Evolutionary conservation across 1,140 invertebrate species (phyloP).

Genomic region (Diachasmimorpha longicaudata): DNA sequence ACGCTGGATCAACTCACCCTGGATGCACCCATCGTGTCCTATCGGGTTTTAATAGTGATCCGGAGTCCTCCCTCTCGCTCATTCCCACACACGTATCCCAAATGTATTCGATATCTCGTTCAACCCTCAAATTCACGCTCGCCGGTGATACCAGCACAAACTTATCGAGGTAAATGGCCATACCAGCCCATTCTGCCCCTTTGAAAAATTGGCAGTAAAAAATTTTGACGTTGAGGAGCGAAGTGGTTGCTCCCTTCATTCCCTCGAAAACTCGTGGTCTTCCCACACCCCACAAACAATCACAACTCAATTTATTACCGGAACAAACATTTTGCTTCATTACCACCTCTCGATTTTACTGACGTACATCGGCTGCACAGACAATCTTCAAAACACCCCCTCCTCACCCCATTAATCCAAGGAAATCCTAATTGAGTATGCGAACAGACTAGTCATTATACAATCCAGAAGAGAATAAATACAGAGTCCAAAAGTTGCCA

Average conservation of each 20-base stretch:
- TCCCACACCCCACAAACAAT: too few relatives aligned
- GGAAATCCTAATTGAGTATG: neutral
- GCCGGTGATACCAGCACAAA: neutral
- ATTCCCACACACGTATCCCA: neutral
- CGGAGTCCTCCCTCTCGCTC: neutral
- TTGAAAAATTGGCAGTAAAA: too few relatives aligned
- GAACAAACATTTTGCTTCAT: neutral
- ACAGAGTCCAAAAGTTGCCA: neutral
- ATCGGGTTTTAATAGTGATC: conserved; percentile 17
- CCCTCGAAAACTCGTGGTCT: too few relatives aligned
- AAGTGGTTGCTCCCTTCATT: too few relatives aligned
- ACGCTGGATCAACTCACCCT: conserved; percentile 22
- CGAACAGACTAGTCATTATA: neutral
- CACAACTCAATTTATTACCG: neutral
- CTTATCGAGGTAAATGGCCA: conserved; percentile 2
- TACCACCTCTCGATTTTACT: neutral
- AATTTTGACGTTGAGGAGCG: too few relatives aligned
- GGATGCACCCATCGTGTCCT: conserved; percentile 16
- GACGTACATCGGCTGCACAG: neutral
- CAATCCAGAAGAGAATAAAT: neutral
- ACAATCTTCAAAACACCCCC: neutral
- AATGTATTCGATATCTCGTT: conserved; percentile 11
- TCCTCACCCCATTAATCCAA: neutral
- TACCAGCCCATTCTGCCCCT: neutral
- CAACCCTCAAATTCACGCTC: neutral